A percentile compares a stretch with the other conserved stretches of the same genome.
Conservation (phyloP, 2,113 vertebrate species). For the Nibea coibor region DNA sequence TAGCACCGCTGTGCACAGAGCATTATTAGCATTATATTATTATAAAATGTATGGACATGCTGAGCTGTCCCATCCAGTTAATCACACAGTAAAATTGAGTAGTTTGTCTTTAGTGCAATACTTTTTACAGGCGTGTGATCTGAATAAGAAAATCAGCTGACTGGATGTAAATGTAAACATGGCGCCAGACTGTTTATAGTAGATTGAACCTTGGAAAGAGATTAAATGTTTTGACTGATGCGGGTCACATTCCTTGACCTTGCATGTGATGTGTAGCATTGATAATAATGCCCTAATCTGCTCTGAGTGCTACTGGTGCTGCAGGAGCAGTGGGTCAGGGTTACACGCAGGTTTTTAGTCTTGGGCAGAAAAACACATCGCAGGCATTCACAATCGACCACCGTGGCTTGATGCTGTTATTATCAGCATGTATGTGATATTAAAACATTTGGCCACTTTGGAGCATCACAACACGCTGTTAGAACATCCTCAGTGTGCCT, state of each 20-base stretch:
- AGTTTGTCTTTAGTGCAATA: neutral
- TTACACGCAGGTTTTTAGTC: neutral
- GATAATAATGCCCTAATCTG: slow-evolving; percentile 34
- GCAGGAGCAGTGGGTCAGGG: slow-evolving; percentile 16
- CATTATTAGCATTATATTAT: neutral
- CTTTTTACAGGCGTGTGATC: neutral
- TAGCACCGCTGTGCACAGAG: neutral
- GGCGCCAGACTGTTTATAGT: slow-evolving; percentile 24
- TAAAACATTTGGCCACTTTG: neutral
- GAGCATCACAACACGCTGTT: neutral
- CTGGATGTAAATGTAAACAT: slow-evolving; percentile 28
- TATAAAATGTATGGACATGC: neutral
- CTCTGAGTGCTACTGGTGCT: slow-evolving; percentile 24
- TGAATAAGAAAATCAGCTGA: slow-evolving; percentile 34
- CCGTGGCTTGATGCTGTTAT: neutral
- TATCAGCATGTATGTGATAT: neutral
- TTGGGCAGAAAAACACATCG: neutral
- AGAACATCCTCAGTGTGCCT: neutral
- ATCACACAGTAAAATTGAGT: neutral
- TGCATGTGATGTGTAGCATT: slow-evolving; percentile 45
- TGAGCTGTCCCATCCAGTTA: slow-evolving; percentile 12
- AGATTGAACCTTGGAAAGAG: slow-evolving; percentile 22
- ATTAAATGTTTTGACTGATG: slow-evolving; percentile 40
- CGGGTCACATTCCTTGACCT: slow-evolving; percentile 54
- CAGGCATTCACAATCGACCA: neutral